Evolutionary conservation across 1,140 invertebrate species (phyloP).

Genomic region (Chelonus insularis): DNA sequence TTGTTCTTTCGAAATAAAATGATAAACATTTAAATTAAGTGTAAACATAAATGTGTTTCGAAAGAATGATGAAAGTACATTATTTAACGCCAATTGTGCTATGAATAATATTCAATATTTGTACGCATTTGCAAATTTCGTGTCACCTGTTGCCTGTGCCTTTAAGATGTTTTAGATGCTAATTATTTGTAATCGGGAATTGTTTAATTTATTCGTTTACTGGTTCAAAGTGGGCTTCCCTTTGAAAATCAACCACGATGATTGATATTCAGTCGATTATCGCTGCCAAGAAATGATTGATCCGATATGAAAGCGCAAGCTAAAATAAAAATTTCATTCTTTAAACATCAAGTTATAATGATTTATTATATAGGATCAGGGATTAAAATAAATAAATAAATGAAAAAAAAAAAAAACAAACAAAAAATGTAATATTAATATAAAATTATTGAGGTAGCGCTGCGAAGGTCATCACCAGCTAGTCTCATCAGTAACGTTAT

Average conservation of each 20-base stretch:
- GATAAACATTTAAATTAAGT: too few species aligned
- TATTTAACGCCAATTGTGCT: constrained; percentile 24
- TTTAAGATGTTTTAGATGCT: constrained; percentile 49
- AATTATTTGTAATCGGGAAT: constrained; percentile 29
- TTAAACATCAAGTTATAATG: not conserved
- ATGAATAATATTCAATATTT: constrained; percentile 34
- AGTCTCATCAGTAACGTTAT: constrained; percentile 58
- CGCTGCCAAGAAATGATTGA: constrained; percentile 42
- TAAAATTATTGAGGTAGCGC: constrained; percentile 40
- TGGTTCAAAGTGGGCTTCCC: constrained; percentile 48
- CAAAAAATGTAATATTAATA: constrained; percentile 2
- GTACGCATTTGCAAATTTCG: constrained; percentile 41
- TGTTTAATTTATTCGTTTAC: constrained; percentile 37
- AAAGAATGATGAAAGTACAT: constrained; percentile 14
- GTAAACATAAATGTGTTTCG: constrained; percentile 14
- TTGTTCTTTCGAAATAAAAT: too few species aligned
- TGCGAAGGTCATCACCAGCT: constrained; percentile 53
- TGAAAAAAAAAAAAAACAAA: constrained; percentile 29
- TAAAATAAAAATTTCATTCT: constrained; percentile 28
- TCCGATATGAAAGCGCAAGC: too few species aligned
- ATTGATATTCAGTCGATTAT: constrained; percentile 41
- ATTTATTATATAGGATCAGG: constrained; percentile 34
- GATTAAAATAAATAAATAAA: constrained; percentile 36
- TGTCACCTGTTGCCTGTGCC: constrained; percentile 54
- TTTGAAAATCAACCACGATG: not conserved